phyloP scores from a whole-genome alignment of 2,797 vertebrate genomes.

The Paramormyrops hopkinsi region DNA sequence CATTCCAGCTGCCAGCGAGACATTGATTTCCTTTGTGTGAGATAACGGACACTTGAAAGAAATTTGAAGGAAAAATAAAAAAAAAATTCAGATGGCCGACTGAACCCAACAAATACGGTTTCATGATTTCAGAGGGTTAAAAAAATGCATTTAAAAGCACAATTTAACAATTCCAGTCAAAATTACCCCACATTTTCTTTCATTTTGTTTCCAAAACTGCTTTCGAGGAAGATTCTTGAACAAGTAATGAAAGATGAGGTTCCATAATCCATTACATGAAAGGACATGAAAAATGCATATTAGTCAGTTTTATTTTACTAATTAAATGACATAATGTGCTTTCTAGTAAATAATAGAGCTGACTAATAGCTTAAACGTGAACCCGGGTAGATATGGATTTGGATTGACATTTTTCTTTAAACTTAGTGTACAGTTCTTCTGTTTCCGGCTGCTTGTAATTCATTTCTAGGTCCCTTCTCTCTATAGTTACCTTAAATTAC shows the following conservation, averaged over 20 bases:
- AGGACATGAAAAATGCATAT: background rate
- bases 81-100: background rate
- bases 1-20: slow-evolving; percentile 3
- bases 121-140: background rate
- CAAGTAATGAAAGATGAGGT: background rate
- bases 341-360: background rate
- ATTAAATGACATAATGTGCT: background rate
- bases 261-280: background rate
- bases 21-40: slow-evolving; percentile 21
- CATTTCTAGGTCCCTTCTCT: background rate
- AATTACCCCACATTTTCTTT: background rate
- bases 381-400: background rate
- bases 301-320: background rate
- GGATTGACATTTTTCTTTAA: background rate
- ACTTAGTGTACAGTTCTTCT: background rate
- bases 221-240: background rate
- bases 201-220: background rate
- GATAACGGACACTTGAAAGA: slow-evolving; percentile 26
- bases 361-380: background rate
- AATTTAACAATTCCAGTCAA: background rate
- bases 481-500: background rate
- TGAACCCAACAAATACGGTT: background rate
- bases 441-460: background rate
- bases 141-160: background rate
- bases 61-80: background rate